A percentile compares a stretch with the other conserved stretches of the same genome.
Conservation (phyloP, 2,113 vertebrate species). For the Stigmatopora argus region DNA sequence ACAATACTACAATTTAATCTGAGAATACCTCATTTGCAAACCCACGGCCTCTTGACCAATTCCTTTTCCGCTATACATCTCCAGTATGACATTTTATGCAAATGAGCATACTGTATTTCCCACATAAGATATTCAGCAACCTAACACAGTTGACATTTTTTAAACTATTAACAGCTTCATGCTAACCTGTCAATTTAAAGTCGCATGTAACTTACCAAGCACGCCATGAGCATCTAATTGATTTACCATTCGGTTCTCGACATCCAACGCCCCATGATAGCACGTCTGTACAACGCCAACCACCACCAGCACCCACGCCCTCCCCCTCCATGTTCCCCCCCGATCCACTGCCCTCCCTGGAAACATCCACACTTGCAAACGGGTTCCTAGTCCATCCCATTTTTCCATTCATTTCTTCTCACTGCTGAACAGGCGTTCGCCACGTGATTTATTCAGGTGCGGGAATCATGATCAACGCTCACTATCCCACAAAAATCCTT, state of each 20-base stretch:
- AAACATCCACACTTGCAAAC: constrained; percentile 71
- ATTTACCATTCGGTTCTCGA: constrained; percentile 19
- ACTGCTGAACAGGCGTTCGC: constrained; percentile 57
- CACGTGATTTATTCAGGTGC: constrained; percentile 28
- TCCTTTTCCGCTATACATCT: constrained; percentile 9
- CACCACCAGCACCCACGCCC: constrained; percentile 38
- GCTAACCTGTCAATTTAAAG: constrained; percentile 27
- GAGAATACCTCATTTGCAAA: neutral
- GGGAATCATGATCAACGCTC: constrained; percentile 38
- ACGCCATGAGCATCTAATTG: constrained; percentile 28
- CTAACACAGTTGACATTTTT: neutral
- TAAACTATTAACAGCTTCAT: neutral
- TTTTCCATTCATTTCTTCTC: neutral
- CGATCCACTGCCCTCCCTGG: constrained; percentile 55
- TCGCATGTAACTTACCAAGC: constrained; percentile 38
- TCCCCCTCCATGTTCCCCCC: constrained; percentile 28
- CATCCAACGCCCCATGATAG: constrained; percentile 62
- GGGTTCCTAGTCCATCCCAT: constrained; percentile 47
- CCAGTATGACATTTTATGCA: neutral
- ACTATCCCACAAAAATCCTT: constrained; percentile 11
- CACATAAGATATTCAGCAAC: constrained; percentile 18
- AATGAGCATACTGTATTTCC: neutral
- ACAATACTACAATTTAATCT: no score
- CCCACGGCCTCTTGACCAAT: constrained; percentile 2
- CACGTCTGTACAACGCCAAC: constrained; percentile 51